Evolutionary conservation across 2,888 invertebrate genomes (phyloP).

Genomic region (Ferdinandea cuprea): DNA sequence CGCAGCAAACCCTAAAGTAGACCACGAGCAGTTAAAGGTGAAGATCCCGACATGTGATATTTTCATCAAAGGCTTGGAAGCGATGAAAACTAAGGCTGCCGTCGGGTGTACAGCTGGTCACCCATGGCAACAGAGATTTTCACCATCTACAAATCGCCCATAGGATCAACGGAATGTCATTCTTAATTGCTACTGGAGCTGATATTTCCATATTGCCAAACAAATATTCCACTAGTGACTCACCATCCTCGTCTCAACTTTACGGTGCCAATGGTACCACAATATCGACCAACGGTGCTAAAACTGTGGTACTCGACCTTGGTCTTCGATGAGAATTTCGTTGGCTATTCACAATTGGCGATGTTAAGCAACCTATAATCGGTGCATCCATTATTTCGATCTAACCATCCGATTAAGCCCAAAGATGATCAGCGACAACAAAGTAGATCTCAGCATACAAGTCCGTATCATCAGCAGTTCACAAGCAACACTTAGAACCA

Average conservation of each 20-base stretch:
- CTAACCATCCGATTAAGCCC: constrained; percentile 25
- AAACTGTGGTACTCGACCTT: no score
- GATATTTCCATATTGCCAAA: constrained; percentile 21
- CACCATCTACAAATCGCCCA: constrained; percentile 27
- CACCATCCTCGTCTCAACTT: neutral
- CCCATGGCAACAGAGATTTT: constrained; percentile 7
- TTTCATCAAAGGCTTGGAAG: constrained; percentile 12
- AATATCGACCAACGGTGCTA: no score
- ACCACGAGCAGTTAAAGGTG: neutral
- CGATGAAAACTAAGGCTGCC: no score
- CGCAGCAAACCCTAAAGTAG: neutral
- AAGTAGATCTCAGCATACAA: neutral
- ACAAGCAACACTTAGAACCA: constrained; percentile 28
- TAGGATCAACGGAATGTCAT: neutral
- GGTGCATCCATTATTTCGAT: constrained; percentile 38
- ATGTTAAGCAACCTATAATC: constrained; percentile 36
- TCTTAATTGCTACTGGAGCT: constrained; percentile 42
- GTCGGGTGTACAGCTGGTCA: constrained; percentile 10
- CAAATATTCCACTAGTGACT: no score
- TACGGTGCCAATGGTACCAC: no score
- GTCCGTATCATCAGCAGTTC: constrained; percentile 2
- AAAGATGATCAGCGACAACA: constrained; percentile 24
- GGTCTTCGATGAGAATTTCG: no score
- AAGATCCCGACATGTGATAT: constrained; percentile 15
- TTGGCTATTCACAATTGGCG: constrained; percentile 34